Conservation (phyloP, 2,797 vertebrate genomes). For the Esox lucius region DNA sequence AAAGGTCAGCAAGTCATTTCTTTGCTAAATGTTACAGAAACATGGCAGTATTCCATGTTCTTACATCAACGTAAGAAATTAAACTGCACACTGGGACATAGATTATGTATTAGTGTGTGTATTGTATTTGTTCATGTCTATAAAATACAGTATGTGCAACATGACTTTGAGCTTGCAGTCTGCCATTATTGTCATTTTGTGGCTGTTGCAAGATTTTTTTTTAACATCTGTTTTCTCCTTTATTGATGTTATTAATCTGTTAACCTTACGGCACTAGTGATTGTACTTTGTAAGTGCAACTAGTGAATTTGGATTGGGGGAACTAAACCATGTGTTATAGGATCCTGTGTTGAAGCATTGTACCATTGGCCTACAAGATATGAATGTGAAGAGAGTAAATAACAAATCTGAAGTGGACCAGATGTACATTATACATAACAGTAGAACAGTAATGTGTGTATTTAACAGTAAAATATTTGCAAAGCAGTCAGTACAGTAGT, state of each 20-base stretch:
- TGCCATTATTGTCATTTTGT: conserved; percentile 78
- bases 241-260: conserved; percentile 70
- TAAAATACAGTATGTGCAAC: conserved; percentile 79
- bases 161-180: conserved; percentile 81
- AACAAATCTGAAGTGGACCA: conserved; percentile 82
- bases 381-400: conserved; percentile 85
- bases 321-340: conserved; percentile 66
- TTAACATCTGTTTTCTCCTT: conserved; percentile 61
- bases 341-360: conserved; percentile 75
- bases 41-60: conserved; percentile 56
- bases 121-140: conserved; percentile 76
- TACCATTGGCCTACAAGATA: conserved; percentile 74
- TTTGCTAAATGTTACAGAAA: conserved; percentile 55
- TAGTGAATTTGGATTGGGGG: conserved; percentile 71
- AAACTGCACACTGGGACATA: conserved; percentile 71
- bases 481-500: conserved; percentile 88
- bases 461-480: conserved; percentile 82
- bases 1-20: conserved; percentile 60
- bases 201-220: conserved; percentile 70
- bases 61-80: conserved; percentile 56
- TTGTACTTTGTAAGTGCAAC: conserved; percentile 82
- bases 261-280: conserved; percentile 77
- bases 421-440: conserved; percentile 76
- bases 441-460: conserved; percentile 80
- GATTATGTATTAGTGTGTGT: conserved; percentile 71